A percentile compares a stretch with the other conserved stretches of the same genome.
Conservation (phyloP, 2,888 invertebrate species). For the Osmoderma eremita region DNA sequence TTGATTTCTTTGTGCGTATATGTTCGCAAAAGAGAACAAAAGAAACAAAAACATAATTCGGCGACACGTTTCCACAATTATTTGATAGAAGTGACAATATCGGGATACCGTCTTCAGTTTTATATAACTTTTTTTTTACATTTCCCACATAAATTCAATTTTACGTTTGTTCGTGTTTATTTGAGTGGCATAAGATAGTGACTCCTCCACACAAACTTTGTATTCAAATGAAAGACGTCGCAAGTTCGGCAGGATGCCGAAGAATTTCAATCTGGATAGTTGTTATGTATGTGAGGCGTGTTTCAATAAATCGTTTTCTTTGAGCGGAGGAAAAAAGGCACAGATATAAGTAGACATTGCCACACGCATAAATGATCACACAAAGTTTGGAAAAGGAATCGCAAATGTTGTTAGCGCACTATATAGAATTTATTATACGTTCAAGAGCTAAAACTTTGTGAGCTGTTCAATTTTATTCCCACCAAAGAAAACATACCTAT, state of each 20-base stretch:
- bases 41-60: background rate
- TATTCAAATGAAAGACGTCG: slow-evolving; percentile 27
- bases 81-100: slow-evolving; percentile 22
- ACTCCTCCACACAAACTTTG: slow-evolving; percentile 13
- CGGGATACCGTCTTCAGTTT: slow-evolving; percentile 7
- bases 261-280: slow-evolving; percentile 24
- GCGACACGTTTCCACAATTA: slow-evolving; percentile 12
- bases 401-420: no score
- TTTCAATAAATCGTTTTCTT: slow-evolving; percentile 24
- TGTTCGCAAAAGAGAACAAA: background rate
- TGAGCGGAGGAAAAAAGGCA: background rate
- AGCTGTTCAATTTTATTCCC: no score
- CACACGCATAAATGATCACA: background rate
- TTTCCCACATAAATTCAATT: slow-evolving; percentile 18
- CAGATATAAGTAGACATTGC: background rate
- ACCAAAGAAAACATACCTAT: no score
- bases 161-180: slow-evolving; percentile 25
- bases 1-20: no score
- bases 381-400: no score
- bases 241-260: slow-evolving; percentile 9
- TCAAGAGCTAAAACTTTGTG: no score
- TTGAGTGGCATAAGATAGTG: slow-evolving; percentile 28
- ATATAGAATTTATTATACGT: no score
- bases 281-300: slow-evolving; percentile 15
- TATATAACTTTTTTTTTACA: slow-evolving; percentile 14